A percentile compares a stretch with the other conserved stretches of the same genome.
Evolutionary conservation across 2,113 vertebrate genomes (phyloP).

Genomic region (Myotis brandtii): DNA sequence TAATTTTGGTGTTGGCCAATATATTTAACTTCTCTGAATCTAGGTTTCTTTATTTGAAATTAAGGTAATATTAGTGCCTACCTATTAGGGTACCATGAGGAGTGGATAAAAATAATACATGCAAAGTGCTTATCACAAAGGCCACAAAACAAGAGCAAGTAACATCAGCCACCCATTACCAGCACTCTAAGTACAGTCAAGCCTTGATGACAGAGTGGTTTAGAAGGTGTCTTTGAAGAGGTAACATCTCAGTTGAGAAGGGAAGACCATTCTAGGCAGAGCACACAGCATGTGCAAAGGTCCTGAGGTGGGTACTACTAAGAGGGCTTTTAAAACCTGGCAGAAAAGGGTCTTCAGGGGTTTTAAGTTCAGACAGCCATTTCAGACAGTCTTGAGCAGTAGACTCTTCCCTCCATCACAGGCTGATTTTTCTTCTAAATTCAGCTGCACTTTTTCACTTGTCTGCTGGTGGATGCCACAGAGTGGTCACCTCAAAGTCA

Average conservation of each 20-base stretch:
- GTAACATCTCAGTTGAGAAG: background rate
- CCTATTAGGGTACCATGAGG: background rate
- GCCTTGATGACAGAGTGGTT: background rate
- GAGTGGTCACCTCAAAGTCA: background rate
- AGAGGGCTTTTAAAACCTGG: background rate
- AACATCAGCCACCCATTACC: background rate
- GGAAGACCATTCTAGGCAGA: background rate
- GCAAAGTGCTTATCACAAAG: background rate
- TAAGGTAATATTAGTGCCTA: background rate
- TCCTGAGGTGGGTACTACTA: background rate
- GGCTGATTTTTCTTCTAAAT: background rate
- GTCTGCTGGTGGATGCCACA: background rate
- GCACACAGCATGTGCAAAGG: background rate
- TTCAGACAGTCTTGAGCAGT: background rate
- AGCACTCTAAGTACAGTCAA: too few species aligned
- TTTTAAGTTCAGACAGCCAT: background rate
- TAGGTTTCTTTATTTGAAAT: conserved; percentile 21
- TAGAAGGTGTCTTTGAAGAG: background rate
- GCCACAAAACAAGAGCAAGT: background rate
- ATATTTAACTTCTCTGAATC: conserved; percentile 32
- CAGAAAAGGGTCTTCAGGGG: background rate
- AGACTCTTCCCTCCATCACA: background rate
- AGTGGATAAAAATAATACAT: background rate
- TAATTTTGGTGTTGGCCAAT: background rate
- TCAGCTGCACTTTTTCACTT: background rate